Evolutionary conservation across 2,113 vertebrate genomes (phyloP).

Genomic region (Microcebus griseorufus): DNA sequence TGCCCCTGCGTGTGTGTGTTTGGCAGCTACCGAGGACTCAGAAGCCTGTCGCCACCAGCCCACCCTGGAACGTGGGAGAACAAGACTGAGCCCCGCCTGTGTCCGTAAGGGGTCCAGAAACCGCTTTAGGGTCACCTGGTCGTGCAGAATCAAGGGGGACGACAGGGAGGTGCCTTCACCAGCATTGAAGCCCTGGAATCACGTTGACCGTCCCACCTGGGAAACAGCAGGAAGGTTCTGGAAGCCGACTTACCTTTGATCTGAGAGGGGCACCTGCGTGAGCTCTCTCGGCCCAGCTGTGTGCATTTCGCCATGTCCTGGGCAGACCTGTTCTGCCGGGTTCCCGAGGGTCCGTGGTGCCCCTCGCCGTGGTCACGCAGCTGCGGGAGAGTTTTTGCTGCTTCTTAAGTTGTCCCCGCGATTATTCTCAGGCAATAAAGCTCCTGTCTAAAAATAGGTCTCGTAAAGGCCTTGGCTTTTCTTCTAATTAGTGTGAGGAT

Average conservation of each 20-base stretch:
- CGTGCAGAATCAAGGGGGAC: rapidly evolving
- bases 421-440: constrained; percentile 75
- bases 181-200: rapidly evolving
- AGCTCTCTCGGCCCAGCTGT: rapidly evolving
- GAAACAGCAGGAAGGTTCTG: rapidly evolving
- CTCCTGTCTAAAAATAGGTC: constrained; percentile 81
- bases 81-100: rapidly evolving
- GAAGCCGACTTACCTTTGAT: rapidly evolving
- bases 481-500: constrained; percentile 85
- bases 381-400: background rate
- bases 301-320: rapidly evolving
- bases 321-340: background rate
- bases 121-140: background rate
- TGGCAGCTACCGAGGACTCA: rapidly evolving
- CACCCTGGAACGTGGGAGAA: too few relatives aligned
- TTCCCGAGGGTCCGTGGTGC: rapidly evolving
- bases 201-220: rapidly evolving
- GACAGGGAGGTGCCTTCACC: rapidly evolving
- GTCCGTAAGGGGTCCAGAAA: rapidly evolving
- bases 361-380: rapidly evolving
- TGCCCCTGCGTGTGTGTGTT: background rate
- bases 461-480: constrained; percentile 77
- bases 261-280: rapidly evolving
- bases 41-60: rapidly evolving
- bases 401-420: constrained; percentile 54